These are phyloP conservation scores for Boloria selene DNA, from an alignment of 2,888 invertebrate species.

Conservation along the genomic window DNA sequence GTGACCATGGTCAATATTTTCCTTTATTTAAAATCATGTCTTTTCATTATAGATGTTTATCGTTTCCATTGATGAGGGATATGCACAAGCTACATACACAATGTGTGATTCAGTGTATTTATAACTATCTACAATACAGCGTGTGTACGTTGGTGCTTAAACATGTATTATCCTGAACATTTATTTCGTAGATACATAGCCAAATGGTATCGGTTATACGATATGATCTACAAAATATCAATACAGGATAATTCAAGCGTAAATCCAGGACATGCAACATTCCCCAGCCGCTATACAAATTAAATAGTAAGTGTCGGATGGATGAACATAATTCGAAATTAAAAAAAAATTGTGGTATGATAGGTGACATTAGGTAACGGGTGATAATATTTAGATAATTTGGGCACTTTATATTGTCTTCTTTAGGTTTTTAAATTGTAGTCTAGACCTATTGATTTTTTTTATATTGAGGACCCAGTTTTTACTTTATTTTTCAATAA, in stretches of 20 bases:
- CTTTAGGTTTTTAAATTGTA: slow-evolving; percentile 36
- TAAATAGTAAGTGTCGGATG: slow-evolving; percentile 74
- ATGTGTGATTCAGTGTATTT: slow-evolving; percentile 4
- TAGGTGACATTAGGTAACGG: slow-evolving; percentile 68
- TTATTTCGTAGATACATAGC: slow-evolving; percentile 2
- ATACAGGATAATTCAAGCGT: slow-evolving; percentile 32
- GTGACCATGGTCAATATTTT: slow-evolving; percentile 1
- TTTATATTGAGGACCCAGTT: slow-evolving; percentile 43
- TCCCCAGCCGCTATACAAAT: slow-evolving; percentile 79
- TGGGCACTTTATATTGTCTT: slow-evolving; percentile 43
- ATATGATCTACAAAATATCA: slow-evolving; percentile 23
- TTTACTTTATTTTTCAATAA: slow-evolving; percentile 31
- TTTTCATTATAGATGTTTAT: background rate
- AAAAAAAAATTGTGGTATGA: slow-evolving; percentile 64
- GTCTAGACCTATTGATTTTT: slow-evolving; percentile 44
- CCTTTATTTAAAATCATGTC: background rate
- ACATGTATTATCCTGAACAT: slow-evolving; percentile 4
- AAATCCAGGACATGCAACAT: slow-evolving; percentile 67
- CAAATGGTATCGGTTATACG: background rate
- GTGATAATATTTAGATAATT: slow-evolving; percentile 53
- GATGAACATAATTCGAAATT: slow-evolving; percentile 63
- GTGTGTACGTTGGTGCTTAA: background rate
- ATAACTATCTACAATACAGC: slow-evolving; percentile 23
- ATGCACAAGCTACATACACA: slow-evolving; percentile 23
- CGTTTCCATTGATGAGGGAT: background rate